These are phyloP conservation scores for Gadopsis marmoratus DNA, from an alignment of 2,797 vertebrate species.

Conservation along the genomic window DNA sequence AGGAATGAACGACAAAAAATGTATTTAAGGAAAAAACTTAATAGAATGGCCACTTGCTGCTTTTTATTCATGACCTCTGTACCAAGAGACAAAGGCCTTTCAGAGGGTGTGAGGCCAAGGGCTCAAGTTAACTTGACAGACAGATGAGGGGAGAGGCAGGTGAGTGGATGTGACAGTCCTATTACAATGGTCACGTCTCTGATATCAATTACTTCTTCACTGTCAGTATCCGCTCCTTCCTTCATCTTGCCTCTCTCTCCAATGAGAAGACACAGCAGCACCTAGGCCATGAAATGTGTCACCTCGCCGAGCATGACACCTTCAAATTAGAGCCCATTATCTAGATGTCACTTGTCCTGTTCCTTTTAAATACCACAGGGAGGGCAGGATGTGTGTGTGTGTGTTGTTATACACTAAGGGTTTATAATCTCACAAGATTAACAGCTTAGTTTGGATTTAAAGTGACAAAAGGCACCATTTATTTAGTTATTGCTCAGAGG, in stretches of 20 bases:
- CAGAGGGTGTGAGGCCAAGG: conserved; percentile 48
- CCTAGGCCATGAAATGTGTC: conserved; percentile 78
- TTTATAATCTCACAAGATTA: conserved; percentile 34
- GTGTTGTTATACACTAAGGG: conserved; percentile 19
- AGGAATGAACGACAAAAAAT: conserved; percentile 52
- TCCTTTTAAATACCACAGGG: conserved; percentile 80
- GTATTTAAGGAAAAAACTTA: conserved; percentile 47
- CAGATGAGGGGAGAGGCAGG: conserved; percentile 60
- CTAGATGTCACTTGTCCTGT: conserved; percentile 85
- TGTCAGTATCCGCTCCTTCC: conserved; percentile 80
- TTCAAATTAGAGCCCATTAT: conserved; percentile 90
- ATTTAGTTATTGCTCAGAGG: not conserved
- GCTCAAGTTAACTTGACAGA: conserved; percentile 60
- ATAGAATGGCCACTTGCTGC: conserved; percentile 27
- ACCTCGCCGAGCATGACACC: conserved; percentile 86
- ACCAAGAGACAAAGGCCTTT: conserved; percentile 51
- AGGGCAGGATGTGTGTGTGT: conserved; percentile 41
- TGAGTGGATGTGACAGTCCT: conserved; percentile 83
- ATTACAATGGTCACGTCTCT: conserved; percentile 85
- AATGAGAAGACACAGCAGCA: conserved; percentile 72
- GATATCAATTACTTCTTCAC: conserved; percentile 89
- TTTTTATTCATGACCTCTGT: conserved; percentile 17
- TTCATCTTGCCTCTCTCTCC: conserved; percentile 44
- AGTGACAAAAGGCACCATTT: conserved; percentile 2
- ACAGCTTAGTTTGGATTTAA: conserved; percentile 17